Evolutionary conservation across 2,113 vertebrate genomes (phyloP), one percentile per base, ranked within the genome.

Genomic region (Philantomba maxwellii): DNA sequence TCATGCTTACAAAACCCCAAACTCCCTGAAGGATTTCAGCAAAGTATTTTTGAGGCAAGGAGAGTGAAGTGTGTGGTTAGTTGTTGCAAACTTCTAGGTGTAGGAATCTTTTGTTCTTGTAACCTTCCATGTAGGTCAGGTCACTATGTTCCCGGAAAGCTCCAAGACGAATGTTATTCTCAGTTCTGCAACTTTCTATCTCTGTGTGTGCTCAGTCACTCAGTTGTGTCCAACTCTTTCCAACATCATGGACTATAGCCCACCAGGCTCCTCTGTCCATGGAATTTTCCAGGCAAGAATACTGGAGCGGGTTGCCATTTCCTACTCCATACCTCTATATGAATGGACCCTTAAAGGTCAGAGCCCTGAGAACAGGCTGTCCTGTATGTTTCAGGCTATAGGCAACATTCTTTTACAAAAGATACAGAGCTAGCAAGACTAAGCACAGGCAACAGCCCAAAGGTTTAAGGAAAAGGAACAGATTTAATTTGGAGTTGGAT

Each of bases 141-240:
- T 53, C 78, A 53, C 19, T n/a, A 0, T 8, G 78, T 36, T 25
- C 49, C 49, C 0, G 0, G 14, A 81, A 81, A 81, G 0, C 12
- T 53, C 33, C 12, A 53, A 81, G 12, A 81, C 3, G 7, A 81
- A 81, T 36, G 78, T 23, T 81, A 53, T 81, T 53, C 33, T 25
- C 1, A 0, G 11, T n/a, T 53, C 49, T 81, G 78, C 19, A 53
- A 81, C 11, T 36, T 53, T 53, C 25, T 43, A 43, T 75, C 70
- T 75, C 39, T 75, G 23, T 14, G 3, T 43, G 3, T 75, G 70
- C 12, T 43, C 70, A 43, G 70, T 43, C 6, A 7, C 70, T 75
- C 23, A 43, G 70, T 39, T 43, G 23, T 75, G 23, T 26, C 39
- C 23, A 43, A 43, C 23, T 75, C 21, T 43, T 43, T 23, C 26